Percentiles rank a stretch among this genome's conserved stretches.
Evolutionary conservation across 2,888 invertebrate genomes (phyloP).

Genomic region (Torymus aiolomorphi): DNA sequence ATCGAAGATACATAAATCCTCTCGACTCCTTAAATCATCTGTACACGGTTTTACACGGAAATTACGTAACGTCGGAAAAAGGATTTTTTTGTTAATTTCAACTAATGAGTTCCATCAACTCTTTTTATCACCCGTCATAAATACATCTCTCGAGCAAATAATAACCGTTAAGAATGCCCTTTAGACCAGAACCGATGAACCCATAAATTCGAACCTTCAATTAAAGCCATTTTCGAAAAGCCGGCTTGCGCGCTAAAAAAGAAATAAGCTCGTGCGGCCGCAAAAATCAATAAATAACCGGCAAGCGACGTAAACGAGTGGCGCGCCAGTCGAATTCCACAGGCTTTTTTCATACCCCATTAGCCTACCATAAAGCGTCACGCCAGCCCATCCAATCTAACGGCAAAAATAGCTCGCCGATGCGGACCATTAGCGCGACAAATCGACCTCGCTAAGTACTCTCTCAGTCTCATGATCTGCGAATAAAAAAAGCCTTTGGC

Average conservation of each 20-base stretch:
- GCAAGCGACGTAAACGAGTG: background rate
- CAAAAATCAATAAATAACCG: conserved; percentile 32
- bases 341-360: conserved; percentile 26
- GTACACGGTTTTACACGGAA: too few species aligned
- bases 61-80: too few species aligned
- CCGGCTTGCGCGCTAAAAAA: background rate
- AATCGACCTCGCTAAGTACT: background rate
- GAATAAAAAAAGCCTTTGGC: background rate
- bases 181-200: too few species aligned
- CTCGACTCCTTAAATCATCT: too few species aligned
- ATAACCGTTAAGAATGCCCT: too few species aligned
- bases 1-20: too few species aligned
- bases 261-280: background rate
- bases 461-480: background rate
- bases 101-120: too few species aligned
- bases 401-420: conserved; percentile 29
- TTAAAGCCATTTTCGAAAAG: background rate
- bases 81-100: too few species aligned
- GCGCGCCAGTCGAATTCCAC: background rate
- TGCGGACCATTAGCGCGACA: conserved; percentile 13
- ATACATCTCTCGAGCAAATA: too few species aligned
- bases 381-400: background rate
- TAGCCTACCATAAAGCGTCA: conserved; percentile 33
- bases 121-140: too few species aligned
- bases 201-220: background rate